phyloP scores from a whole-genome alignment of 2,797 vertebrate species.

The Aulostomus chinensis region DNA sequence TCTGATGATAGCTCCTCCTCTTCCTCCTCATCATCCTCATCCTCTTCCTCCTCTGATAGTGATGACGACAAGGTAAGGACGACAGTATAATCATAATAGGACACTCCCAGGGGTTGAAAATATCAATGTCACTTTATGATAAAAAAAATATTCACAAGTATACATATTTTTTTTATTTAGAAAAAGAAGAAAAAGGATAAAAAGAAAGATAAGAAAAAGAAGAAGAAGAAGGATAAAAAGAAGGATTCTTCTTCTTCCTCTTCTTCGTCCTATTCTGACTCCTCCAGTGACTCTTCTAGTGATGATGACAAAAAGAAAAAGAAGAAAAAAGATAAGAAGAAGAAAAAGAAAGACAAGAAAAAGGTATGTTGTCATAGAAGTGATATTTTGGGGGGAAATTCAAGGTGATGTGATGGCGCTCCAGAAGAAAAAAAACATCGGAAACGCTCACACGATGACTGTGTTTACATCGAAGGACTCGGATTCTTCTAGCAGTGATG shows the following conservation, averaged over 20 bases:
- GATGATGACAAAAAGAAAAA: constrained; percentile 51
- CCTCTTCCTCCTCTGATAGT: constrained; percentile 60
- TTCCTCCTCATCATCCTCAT: constrained; percentile 39
- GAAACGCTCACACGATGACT: constrained; percentile 1
- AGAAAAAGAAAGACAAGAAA: constrained; percentile 59
- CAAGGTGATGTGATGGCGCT: no score
- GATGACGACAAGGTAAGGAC: constrained; percentile 57
- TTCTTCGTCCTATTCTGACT: constrained; percentile 46
- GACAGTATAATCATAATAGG: not conserved
- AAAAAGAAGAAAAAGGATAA: constrained; percentile 58
- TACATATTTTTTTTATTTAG: constrained; percentile 14
- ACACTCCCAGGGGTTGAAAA: no score
- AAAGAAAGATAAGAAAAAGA: constrained; percentile 47
- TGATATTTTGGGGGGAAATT: no score
- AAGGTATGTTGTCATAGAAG: constrained; percentile 9
- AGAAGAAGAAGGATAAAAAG: constrained; percentile 41
- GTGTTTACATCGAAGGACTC: constrained; percentile 48
- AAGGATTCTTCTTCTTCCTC: constrained; percentile 29
- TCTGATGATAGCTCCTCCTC: constrained; percentile 52
- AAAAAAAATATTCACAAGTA: no score
- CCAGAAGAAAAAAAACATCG: not conserved
- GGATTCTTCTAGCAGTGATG: constrained; percentile 45
- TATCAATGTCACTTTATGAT: no score
- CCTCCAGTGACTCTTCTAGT: constrained; percentile 30
- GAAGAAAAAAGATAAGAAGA: constrained; percentile 57